These are phyloP conservation scores for Clostera curtula DNA, from an alignment of 2,888 invertebrate species.

Conservation along the genomic window DNA sequence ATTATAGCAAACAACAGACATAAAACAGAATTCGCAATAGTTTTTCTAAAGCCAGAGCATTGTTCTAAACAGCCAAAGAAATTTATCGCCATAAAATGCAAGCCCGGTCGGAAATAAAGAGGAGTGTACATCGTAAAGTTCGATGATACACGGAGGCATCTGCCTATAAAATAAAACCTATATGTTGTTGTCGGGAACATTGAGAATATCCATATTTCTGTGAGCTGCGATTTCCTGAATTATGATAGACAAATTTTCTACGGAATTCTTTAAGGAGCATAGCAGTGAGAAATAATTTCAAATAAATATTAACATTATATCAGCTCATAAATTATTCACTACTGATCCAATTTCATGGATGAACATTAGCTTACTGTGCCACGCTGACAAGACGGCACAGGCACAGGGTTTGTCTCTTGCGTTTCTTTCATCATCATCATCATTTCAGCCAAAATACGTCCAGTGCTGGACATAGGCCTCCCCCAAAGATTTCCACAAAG, in stretches of 20 bases:
- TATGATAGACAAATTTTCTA: constrained; percentile 17
- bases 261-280: no score
- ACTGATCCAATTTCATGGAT: no score
- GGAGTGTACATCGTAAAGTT: constrained; percentile 55
- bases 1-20: constrained; percentile 6
- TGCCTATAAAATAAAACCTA: constrained; percentile 55
- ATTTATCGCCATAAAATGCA: constrained; percentile 39
- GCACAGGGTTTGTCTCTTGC: no score
- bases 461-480: no score
- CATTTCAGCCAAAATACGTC: no score
- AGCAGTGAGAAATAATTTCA: no score
- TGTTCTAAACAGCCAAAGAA: constrained; percentile 22
- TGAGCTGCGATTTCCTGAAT: constrained; percentile 16
- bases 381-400: no score
- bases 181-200: constrained; percentile 43
- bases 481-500: no score
- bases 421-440: no score
- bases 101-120: constrained; percentile 47
- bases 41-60: constrained; percentile 21
- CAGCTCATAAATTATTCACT: no score
- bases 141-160: constrained; percentile 53
- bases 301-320: no score
- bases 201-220: constrained; percentile 37
- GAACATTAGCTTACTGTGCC: no score
- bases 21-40: constrained; percentile 17